A percentile compares a stretch with the other conserved stretches of the same genome.
These are phyloP conservation scores for Aleiodes alternator DNA, from an alignment of 2,888 invertebrate species.

Conservation along the genomic window DNA sequence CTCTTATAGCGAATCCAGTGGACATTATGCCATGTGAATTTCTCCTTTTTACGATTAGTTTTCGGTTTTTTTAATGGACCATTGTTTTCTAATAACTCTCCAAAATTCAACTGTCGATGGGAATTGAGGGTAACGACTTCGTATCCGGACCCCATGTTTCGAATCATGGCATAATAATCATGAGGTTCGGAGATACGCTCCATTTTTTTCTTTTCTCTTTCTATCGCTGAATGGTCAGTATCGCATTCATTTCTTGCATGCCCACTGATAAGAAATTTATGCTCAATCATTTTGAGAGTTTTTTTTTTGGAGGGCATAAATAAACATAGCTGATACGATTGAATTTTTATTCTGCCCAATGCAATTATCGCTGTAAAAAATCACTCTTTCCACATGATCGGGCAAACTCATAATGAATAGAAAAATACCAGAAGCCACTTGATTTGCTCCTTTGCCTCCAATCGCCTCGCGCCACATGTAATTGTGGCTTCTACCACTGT, in stretches of 20 bases:
- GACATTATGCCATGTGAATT: background rate
- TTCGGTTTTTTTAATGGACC: background rate
- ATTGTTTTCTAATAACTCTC: background rate
- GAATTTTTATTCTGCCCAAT: background rate
- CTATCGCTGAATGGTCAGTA: background rate
- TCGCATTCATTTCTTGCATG: conserved; percentile 9
- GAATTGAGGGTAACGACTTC: background rate
- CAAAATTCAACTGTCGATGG: background rate
- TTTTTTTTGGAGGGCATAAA: background rate
- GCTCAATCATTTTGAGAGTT: conserved; percentile 28
- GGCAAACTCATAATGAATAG: conserved; percentile 39
- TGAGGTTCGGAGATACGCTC: background rate
- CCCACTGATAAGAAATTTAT: background rate
- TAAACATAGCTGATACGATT: background rate
- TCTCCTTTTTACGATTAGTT: background rate
- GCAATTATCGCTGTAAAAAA: conserved; percentile 36
- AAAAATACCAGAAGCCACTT: conserved; percentile 52
- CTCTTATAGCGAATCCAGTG: background rate
- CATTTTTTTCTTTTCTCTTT: background rate
- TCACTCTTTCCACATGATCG: background rate
- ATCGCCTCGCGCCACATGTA: conserved; percentile 58
- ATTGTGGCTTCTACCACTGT: conserved; percentile 36
- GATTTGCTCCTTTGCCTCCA: conserved; percentile 56
- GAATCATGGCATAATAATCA: background rate
- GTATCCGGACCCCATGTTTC: background rate